Percentiles rank a stretch among this genome's conserved stretches.
These are phyloP conservation scores for Euleptes europaea DNA, from an alignment of 2,113 vertebrate species.

Conservation along the genomic window DNA sequence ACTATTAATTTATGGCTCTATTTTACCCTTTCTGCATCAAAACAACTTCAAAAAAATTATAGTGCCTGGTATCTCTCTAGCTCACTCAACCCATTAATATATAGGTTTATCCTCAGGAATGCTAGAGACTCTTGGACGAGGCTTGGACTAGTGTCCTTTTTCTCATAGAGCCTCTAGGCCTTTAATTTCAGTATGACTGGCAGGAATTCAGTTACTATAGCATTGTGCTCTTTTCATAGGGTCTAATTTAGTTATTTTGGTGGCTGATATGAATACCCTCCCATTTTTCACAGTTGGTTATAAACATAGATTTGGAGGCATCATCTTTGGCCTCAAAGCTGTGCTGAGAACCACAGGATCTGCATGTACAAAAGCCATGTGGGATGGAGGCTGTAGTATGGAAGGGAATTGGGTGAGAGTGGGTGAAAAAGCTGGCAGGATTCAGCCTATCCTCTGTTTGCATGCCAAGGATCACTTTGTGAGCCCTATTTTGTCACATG, in stretches of 20 bases:
- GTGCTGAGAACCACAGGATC: too few species aligned
- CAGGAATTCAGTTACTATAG: not conserved
- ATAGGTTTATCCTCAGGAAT: not conserved
- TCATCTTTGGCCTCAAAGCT: too few species aligned
- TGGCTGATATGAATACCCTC: not conserved
- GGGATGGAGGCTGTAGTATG: too few species aligned
- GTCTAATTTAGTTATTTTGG: not conserved
- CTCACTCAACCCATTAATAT: not conserved
- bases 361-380: too few species aligned
- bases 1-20: constrained; percentile 38
- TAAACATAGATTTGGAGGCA: too few species aligned
- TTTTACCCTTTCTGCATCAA: constrained; percentile 29
- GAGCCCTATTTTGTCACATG: too few species aligned
- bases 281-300: too few species aligned
- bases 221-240: not conserved
- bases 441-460: too few species aligned
- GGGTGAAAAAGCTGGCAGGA: too few species aligned
- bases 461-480: too few species aligned
- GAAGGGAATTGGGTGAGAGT: too few species aligned
- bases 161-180: too few species aligned
- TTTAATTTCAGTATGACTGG: not conserved
- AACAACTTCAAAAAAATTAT: constrained; percentile 55
- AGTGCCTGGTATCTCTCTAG: constrained; percentile 14
- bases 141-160: not conserved
- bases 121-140: not conserved